Base-by-base conservation (phyloP, 2,113 vertebrate genomes). In the Meleagris gallopavo region DNA sequence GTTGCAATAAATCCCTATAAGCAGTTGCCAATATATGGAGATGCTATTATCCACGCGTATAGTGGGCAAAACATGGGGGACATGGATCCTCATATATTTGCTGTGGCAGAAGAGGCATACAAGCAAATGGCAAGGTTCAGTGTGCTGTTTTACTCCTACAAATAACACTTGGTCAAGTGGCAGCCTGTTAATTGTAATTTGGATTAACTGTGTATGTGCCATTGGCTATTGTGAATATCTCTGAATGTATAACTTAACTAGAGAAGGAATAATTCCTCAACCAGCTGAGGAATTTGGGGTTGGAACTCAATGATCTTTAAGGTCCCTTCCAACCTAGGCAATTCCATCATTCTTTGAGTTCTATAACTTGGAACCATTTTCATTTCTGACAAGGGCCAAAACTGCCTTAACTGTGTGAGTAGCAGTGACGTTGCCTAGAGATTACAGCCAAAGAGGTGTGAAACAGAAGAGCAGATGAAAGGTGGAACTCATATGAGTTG, bases 71-170 rank as follows among this genome's bases (percentile, higher is more conserved):
- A 99, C 97, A 98, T 99, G 99, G 99, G 99, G 0, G 99, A 99
- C 94, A 99, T 99, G 98, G 99, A 99, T 93, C 99, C 99, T n/a
- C 99, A 99, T 96, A 99, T 99, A 95, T 99, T 99, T 96, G 99
- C 99, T 0, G 99, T 99, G 94, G 99, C 99, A 16, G 99, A 99
- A 97, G 99, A 99, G 90, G 99, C 99, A 2, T 99, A 99, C 97
- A 99, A 99, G 93, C 99, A 99, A 96, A 99, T 99, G 99, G 99
- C 98, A 94, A 99, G 99, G 99, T 99, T 96, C 69, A 84, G 87
- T 93, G 90, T 84, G 52, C 54, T 75, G 18, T 54, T 92, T 88
- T 4, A 57, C 54, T 65, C 86, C 46, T 8, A 8, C 65, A 81
- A 78, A 11, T 65, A 61, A 57, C 24, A 6, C 12, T 12, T 75